Base-by-base conservation (phyloP, 2,797 vertebrate species). In the Hypotaenidia okinawae region DNA sequence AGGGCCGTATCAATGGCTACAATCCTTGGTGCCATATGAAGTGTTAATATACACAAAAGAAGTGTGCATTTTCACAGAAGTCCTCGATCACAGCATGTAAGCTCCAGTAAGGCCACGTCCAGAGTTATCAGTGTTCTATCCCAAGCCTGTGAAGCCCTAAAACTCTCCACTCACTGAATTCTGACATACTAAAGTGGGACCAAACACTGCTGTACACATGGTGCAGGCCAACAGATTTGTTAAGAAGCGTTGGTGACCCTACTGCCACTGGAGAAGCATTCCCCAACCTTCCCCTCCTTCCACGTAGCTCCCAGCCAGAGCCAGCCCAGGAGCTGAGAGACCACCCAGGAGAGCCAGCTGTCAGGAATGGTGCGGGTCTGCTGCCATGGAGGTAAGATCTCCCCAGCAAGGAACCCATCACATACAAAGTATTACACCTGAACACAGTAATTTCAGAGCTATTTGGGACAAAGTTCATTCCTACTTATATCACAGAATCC, bases 301-400 rank as follows among this genome's bases (percentile, higher is more conserved):
- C 2, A 33, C 22, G 21, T 5, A 24, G 15, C 30, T 64, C 43
- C 30, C 62, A 62, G 30, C 35, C 49, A 63, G 18, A 52, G 77
- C 16, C 72, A 58, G 28, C 10, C 35, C 16, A 45, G 25, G 24
- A 77, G 32, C 47, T 45, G 10, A 52, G n/a, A 47, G 27, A 69
- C 11, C n/a, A 49, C 43, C 25, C 5, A 2, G 33, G 37, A 83
- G 23, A 74, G 32, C 1, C 0, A 1, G 15, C 15, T 0, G 0
- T 10, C 12, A 59, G 52, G 17, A 84, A 45, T 37, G 28, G 16
- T 23, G 49, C 1, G 1, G 39, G 33, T 22, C 18, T 55, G 16
- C 33, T 69, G 28, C 13, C 5, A 0, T 7, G 39, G 47, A 73
- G 11, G 16, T 7, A 61, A 43, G 30, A 62, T 22, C 25, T 81